A percentile compares a stretch with the other conserved stretches of the same genome.
Conservation (phyloP, 2,113 vertebrate genomes). For the Lynx canadensis region DNA sequence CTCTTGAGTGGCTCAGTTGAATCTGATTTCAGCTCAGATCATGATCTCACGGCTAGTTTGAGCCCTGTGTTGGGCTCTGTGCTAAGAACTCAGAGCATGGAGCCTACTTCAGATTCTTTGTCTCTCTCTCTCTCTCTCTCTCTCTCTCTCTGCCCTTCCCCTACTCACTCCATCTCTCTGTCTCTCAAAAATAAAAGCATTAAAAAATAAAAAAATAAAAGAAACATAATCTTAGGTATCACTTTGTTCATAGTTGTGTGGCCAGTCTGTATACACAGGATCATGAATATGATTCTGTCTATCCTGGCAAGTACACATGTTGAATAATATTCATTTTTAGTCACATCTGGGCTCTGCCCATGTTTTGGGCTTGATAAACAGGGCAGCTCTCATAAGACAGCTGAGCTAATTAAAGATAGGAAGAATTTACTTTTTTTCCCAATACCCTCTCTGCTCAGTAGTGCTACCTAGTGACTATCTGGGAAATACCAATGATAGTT, state of each 20-base stretch:
- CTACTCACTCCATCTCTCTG: too few species aligned
- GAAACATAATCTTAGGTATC: neutral
- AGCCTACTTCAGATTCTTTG: too few species aligned
- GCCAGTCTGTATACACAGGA: neutral
- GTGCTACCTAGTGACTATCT: neutral
- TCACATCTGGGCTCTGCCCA: neutral
- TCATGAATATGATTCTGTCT: neutral
- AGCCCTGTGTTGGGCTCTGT: too few species aligned
- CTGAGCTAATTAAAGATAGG: neutral
- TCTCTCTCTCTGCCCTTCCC: too few species aligned
- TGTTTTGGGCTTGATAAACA: neutral
- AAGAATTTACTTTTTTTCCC: neutral
- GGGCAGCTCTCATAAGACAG: neutral
- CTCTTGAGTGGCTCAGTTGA: too few species aligned
- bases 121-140: too few species aligned
- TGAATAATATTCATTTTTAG: neutral
- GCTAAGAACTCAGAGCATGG: too few species aligned
- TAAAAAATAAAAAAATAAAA: too few species aligned
- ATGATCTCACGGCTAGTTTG: too few species aligned
- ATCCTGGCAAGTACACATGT: neutral
- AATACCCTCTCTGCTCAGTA: neutral
- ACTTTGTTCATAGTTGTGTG: neutral
- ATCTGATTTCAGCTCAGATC: too few species aligned
- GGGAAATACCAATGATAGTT: neutral
- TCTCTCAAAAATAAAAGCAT: too few species aligned